Conservation (phyloP, 2,888 invertebrate genomes). For the Geotrupes spiniger region DNA sequence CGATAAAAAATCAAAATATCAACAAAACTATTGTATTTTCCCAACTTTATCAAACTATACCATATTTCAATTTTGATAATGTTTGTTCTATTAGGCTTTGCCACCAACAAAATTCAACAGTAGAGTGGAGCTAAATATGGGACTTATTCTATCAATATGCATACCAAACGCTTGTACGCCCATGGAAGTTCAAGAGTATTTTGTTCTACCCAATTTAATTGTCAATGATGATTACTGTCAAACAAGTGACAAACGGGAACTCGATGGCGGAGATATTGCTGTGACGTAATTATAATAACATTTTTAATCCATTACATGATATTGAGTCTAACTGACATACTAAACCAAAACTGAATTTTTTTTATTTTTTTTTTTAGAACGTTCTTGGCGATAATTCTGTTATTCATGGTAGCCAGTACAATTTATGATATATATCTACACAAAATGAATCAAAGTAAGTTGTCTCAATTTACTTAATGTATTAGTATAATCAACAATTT, state of each 20-base stretch:
- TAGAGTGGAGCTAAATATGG: constrained; percentile 13
- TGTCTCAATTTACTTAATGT: no score
- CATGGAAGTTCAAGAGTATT: constrained; percentile 8
- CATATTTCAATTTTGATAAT: no score
- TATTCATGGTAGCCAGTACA: constrained; percentile 25
- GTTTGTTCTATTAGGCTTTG: no score
- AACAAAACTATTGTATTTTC: no score
- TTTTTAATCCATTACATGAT: no score
- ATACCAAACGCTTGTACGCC: constrained; percentile 19
- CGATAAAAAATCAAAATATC: no score
- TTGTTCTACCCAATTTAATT: neutral
- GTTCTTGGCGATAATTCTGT: constrained; percentile 15
- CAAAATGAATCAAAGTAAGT: constrained; percentile 25
- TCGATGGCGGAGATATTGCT: constrained; percentile 12
- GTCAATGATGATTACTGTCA: neutral
- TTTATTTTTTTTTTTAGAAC: neutral
- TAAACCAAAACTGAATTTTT: neutral
- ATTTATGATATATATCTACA: constrained; percentile 24
- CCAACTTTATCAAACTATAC: no score
- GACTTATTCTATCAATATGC: constrained; percentile 15
- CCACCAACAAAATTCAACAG: no score
- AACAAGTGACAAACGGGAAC: constrained; percentile 1
- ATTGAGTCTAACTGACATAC: neutral
- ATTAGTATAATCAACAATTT: no score
- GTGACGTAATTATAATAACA: constrained; percentile 11